Evolutionary conservation across 2,797 vertebrate genomes (phyloP).

Genomic region (Sylvilagus floridanus): DNA sequence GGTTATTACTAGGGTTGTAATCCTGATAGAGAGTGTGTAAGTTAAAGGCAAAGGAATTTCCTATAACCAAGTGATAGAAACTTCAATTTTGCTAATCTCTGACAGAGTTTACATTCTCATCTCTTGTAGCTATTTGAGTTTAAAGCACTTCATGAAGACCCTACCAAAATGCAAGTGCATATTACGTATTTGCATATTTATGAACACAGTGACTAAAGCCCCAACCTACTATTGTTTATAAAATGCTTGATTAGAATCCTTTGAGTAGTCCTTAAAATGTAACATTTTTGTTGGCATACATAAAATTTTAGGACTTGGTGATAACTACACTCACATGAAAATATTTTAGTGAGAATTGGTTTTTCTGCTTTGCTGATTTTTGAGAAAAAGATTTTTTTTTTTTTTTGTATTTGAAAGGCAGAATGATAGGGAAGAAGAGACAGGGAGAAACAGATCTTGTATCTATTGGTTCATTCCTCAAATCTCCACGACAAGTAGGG

Average conservation of each 20-base stretch:
- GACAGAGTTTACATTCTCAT: neutral
- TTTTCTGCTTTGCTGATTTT: neutral
- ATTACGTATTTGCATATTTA: neutral
- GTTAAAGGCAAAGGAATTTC: neutral
- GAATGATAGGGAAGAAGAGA: no score
- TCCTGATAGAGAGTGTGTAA: neutral
- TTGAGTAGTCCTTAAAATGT: slow-evolving; percentile 31
- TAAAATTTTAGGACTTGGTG: slow-evolving; percentile 37
- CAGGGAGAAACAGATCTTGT: no score
- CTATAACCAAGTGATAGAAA: neutral
- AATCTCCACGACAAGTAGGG: no score
- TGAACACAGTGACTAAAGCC: neutral
- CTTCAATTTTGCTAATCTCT: neutral
- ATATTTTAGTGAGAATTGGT: neutral
- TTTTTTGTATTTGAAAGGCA: no score
- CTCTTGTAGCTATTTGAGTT: neutral
- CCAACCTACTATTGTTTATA: neutral
- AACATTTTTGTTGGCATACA: slow-evolving; percentile 39
- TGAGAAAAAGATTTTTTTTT: no score
- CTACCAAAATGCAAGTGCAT: neutral
- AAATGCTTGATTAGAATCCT: neutral
- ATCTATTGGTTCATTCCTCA: no score
- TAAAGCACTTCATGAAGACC: slow-evolving; percentile 41
- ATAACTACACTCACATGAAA: slow-evolving; percentile 27
- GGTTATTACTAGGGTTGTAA: neutral